Conservation (phyloP, 1,140 invertebrate species). For the Apis cerana region DNA sequence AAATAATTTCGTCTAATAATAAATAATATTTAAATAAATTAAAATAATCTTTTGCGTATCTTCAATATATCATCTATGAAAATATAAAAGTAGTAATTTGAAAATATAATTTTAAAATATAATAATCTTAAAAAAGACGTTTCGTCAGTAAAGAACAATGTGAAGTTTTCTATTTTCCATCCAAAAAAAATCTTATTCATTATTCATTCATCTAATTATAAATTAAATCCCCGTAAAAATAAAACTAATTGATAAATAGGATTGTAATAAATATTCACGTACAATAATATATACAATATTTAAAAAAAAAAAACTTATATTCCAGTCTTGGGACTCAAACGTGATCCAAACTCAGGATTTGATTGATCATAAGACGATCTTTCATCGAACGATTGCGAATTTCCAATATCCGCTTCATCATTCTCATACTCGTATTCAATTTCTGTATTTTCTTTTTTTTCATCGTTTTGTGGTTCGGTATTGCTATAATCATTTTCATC, state of each 20-base stretch:
- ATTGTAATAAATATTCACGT: constrained; percentile 25
- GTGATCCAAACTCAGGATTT: constrained; percentile 68
- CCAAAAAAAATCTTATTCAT: background rate
- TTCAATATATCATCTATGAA: constrained; percentile 5
- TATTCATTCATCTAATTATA: background rate
- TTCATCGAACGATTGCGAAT: constrained; percentile 35
- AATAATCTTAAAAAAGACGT: background rate
- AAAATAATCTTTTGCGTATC: background rate
- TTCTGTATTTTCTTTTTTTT: constrained; percentile 51
- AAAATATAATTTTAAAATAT: background rate
- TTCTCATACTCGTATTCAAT: constrained; percentile 75
- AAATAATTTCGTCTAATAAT: constrained; percentile 41
- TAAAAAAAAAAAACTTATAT: background rate
- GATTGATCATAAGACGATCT: constrained; percentile 40
- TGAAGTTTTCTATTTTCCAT: too few relatives aligned
- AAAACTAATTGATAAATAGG: constrained; percentile 22
- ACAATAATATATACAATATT: constrained; percentile 26
- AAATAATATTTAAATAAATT: constrained; percentile 51
- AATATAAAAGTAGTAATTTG: background rate
- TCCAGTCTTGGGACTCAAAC: constrained; percentile 60
- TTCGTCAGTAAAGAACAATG: background rate
- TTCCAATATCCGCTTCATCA: constrained; percentile 58
- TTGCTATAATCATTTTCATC: constrained; percentile 72
- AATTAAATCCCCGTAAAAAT: constrained; percentile 7
- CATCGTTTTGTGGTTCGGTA: constrained; percentile 56